Conservation (phyloP, 2,888 invertebrate genomes). For the Ptychoptera contaminata region DNA sequence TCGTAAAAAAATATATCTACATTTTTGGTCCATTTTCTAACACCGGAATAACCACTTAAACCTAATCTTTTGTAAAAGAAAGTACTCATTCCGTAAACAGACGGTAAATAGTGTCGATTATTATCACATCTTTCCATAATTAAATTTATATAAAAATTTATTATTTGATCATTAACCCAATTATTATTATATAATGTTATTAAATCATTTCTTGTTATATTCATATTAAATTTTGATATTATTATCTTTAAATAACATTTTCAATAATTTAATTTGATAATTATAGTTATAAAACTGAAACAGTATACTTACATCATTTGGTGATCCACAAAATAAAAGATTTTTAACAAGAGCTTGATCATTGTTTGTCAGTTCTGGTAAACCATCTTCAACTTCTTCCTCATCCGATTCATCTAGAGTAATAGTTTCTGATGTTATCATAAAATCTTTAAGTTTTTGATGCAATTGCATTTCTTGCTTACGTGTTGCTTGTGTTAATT, state of each 20-base stretch:
- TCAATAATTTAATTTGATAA: too few species aligned
- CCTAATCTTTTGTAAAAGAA: not conserved
- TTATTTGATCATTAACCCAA: slow-evolving; percentile 41
- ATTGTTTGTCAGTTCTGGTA: slow-evolving; percentile 49
- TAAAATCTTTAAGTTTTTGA: slow-evolving; percentile 33
- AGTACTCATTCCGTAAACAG: not conserved
- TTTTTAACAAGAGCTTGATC: slow-evolving; percentile 42
- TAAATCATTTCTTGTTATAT: slow-evolving; percentile 63
- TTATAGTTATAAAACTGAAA: not conserved
- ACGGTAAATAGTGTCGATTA: not conserved
- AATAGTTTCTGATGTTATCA: slow-evolving; percentile 21
- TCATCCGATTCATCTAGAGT: slow-evolving; percentile 35
- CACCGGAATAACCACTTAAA: not conserved
- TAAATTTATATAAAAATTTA: slow-evolving; percentile 3
- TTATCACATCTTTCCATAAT: not conserved
- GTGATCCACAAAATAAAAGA: slow-evolving; percentile 41
- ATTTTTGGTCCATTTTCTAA: slow-evolving; percentile 2
- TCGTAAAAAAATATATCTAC: not conserved
- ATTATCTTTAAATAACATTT: slow-evolving; percentile 16
- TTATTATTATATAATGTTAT: slow-evolving; percentile 63
- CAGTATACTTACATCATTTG: slow-evolving; percentile 46
- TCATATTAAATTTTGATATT: slow-evolving; percentile 36
- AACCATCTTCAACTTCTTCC: slow-evolving; percentile 33
- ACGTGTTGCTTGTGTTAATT: slow-evolving; percentile 22
- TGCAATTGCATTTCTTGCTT: slow-evolving; percentile 32